These are phyloP conservation scores for Caenorhabditis sinica DNA, from an alignment of 2,888 invertebrate species.

Conservation along the genomic window DNA sequence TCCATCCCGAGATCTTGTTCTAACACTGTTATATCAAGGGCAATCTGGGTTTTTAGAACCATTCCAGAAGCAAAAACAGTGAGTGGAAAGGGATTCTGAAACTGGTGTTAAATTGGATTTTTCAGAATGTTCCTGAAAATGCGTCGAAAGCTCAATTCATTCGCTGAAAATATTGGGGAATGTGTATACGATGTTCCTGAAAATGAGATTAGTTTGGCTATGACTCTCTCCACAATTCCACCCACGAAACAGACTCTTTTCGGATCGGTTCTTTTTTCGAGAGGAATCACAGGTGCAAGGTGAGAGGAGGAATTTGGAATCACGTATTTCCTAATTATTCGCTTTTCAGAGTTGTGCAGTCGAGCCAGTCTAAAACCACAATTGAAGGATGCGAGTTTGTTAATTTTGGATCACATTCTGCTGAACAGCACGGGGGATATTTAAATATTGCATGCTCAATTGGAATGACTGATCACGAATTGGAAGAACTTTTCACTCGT, in stretches of 20 bases:
- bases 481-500: conserved; percentile 75
- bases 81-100: neutral
- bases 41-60: conserved; percentile 63
- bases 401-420: conserved; percentile 77
- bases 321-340: neutral
- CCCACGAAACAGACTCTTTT: conserved; percentile 75
- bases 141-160: conserved; percentile 67
- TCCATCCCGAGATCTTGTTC: conserved; percentile 76
- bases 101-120: neutral
- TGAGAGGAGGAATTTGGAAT: neutral
- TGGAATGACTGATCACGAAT: conserved; percentile 75
- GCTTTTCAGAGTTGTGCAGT: conserved; percentile 71
- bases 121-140: conserved; percentile 70
- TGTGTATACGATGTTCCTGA: conserved; percentile 75
- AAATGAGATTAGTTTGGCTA: conserved; percentile 78
- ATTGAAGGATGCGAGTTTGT: conserved; percentile 75
- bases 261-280: conserved; percentile 76
- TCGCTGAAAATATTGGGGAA: conserved; percentile 77
- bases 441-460: conserved; percentile 78
- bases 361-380: conserved; percentile 56
- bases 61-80: conserved; percentile 69
- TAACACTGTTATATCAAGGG: conserved; percentile 76
- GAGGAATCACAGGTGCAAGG: conserved; percentile 79
- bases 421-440: conserved; percentile 76
- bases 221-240: conserved; percentile 78